phyloP scores from a whole-genome alignment of 2,888 invertebrate genomes.

The Trissolcus japonicus region DNA sequence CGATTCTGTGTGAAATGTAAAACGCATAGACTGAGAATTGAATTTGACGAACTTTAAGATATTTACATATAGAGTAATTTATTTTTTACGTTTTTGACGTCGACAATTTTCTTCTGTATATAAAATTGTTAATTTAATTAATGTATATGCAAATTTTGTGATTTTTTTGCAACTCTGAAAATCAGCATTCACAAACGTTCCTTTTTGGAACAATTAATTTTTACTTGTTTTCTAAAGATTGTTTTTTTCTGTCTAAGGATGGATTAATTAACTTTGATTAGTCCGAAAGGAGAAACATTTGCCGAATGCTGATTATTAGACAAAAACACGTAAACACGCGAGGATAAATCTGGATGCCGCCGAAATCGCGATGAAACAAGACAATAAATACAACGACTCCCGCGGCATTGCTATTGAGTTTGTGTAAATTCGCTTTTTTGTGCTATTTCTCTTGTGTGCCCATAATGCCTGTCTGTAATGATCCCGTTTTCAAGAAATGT shows the following conservation, averaged over 20 bases:
- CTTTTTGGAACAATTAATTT: background rate
- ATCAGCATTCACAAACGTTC: too few species aligned
- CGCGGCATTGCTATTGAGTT: slow-evolving; percentile 46
- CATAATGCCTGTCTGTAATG: slow-evolving; percentile 53
- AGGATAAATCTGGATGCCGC: slow-evolving; percentile 34
- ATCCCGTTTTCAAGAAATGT: slow-evolving; percentile 50
- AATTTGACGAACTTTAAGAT: background rate
- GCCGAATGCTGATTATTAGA: slow-evolving; percentile 4
- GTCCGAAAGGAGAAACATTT: background rate
- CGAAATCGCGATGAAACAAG: slow-evolving; percentile 38
- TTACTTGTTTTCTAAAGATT: background rate
- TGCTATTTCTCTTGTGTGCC: slow-evolving; percentile 41
- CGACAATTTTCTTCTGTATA: slow-evolving; percentile 10
- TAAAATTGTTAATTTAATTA: too few species aligned
- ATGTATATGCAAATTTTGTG: too few species aligned
- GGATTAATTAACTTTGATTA: background rate
- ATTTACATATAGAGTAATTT: too few species aligned
- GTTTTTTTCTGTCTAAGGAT: background rate
- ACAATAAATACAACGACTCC: slow-evolving; percentile 52
- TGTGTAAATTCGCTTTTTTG: slow-evolving; percentile 49
- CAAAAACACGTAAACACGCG: slow-evolving; percentile 16
- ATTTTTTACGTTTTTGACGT: background rate
- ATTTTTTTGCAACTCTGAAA: too few species aligned
- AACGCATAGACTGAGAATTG: slow-evolving; percentile 12
- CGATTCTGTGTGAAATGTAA: slow-evolving; percentile 1